A percentile compares a stretch with the other conserved stretches of the same genome.
Conservation (phyloP, 1,140 invertebrate genomes). For the Drosophila nigromelanica region DNA sequence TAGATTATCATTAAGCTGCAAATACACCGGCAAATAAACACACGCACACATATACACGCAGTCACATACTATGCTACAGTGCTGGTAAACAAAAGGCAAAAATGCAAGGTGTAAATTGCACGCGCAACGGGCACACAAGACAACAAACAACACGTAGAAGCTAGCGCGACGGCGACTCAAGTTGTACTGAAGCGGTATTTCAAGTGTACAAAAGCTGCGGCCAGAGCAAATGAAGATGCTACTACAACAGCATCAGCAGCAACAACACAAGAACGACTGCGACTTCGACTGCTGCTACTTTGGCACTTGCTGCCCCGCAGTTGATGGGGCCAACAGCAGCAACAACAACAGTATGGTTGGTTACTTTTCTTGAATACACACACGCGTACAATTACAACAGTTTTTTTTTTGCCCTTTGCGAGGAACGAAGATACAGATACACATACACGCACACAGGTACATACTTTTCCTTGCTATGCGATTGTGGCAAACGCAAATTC, state of each 20-base stretch:
- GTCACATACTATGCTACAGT: constrained; percentile 6
- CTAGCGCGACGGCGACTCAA: constrained; percentile 64
- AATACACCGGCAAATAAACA: constrained; percentile 53
- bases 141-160: constrained; percentile 28
- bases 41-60: constrained; percentile 25
- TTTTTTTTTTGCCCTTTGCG: constrained; percentile 62
- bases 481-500: constrained; percentile 53
- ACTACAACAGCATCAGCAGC: constrained; percentile 20
- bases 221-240: constrained; percentile 68
- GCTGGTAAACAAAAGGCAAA: constrained; percentile 67
- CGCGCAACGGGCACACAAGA: constrained; percentile 17
- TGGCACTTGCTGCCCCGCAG: constrained; percentile 56
- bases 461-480: constrained; percentile 63
- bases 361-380: constrained; percentile 80
- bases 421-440: constrained; percentile 52
- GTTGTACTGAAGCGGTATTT: constrained; percentile 75
- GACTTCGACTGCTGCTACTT: constrained; percentile 45
- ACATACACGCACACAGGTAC: constrained; percentile 43
- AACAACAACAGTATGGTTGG: constrained; percentile 38
- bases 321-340: constrained; percentile 39
- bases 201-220: constrained; percentile 71
- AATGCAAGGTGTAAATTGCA: constrained; percentile 56
- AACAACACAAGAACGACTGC: constrained; percentile 4
- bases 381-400: constrained; percentile 50
- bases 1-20: constrained; percentile 77